Percentiles rank a stretch among this genome's conserved stretches.
Conservation (phyloP, 2,888 invertebrate genomes). For the Oithona nana region DNA sequence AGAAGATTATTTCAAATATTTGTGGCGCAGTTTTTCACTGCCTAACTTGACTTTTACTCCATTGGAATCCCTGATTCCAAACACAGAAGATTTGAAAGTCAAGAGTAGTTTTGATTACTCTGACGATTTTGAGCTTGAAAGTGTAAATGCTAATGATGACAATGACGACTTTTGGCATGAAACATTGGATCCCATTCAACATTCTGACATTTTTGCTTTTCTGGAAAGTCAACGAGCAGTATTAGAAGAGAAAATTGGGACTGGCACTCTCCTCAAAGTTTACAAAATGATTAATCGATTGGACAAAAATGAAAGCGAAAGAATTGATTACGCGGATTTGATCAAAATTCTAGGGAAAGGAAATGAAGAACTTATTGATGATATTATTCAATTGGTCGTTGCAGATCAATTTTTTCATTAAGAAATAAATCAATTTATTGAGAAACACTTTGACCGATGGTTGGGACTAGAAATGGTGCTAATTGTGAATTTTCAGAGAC, state of each 20-base stretch:
- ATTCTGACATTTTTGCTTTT: neutral
- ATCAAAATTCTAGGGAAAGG: neutral
- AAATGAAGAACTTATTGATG: constrained; percentile 7
- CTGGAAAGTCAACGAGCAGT: constrained; percentile 2
- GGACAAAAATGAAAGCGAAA: constrained; percentile 3
- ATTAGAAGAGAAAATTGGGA: constrained; percentile 5
- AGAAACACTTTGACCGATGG: constrained; percentile 10
- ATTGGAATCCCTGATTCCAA: neutral
- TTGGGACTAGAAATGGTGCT: neutral
- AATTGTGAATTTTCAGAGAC: neutral
- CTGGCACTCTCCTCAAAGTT: neutral
- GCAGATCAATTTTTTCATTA: constrained; percentile 13
- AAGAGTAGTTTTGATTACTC: neutral
- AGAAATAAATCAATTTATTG: neutral
- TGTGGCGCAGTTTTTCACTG: neutral
- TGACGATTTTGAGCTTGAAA: neutral
- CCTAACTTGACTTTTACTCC: neutral
- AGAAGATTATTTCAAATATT: neutral
- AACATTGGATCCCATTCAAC: neutral
- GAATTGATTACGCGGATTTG: constrained; percentile 3
- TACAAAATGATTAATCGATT: constrained; percentile 1
- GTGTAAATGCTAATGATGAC: neutral
- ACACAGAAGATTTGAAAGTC: neutral
- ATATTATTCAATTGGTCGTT: constrained; percentile 12
- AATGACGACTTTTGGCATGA: neutral